Percentiles rank a stretch among this genome's conserved stretches.
phyloP scores from a whole-genome alignment of 2,113 vertebrate genomes.

The Gulo gulo region DNA sequence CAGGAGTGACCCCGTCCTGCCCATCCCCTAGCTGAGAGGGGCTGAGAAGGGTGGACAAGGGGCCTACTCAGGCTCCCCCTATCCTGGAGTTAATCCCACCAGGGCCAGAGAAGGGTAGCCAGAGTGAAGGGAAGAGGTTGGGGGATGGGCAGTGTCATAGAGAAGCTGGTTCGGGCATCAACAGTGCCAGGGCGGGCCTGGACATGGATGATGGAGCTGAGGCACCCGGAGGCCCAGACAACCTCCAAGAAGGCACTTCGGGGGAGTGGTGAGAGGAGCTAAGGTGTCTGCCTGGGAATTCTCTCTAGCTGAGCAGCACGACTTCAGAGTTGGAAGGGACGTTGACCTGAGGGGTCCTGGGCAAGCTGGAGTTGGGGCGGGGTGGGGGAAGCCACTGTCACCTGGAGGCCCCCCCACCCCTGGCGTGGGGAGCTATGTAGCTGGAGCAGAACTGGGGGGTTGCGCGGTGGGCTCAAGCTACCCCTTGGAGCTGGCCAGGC shows the following conservation, averaged over 20 bases:
- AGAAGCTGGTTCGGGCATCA: not conserved
- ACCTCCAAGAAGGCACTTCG: not conserved
- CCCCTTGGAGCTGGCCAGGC: not conserved
- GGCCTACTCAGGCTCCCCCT: not conserved
- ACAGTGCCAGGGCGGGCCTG: not conserved
- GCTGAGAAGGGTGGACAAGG: not conserved
- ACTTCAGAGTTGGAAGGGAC: not conserved
- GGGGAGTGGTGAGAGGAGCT: fast-evolving
- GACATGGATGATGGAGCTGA: not conserved
- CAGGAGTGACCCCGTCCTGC: too few species aligned
- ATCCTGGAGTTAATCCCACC: not conserved
- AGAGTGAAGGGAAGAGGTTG: not conserved
- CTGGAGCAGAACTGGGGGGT: not conserved
- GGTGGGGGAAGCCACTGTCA: too few species aligned
- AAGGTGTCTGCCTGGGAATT: not conserved
- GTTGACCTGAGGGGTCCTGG: not conserved
- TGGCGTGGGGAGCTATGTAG: not conserved
- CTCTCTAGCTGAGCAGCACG: not conserved
- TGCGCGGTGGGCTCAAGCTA: not conserved
- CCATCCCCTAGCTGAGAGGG: too few species aligned
- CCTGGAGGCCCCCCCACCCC: not conserved
- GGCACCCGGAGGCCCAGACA: fast-evolving
- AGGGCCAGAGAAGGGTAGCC: not conserved
- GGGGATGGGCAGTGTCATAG: not conserved
- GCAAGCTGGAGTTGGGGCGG: not conserved